These are phyloP conservation scores for Lepidocyrtoides sp. DNA, from an alignment of 2,888 invertebrate genomes.

Conservation along the genomic window DNA sequence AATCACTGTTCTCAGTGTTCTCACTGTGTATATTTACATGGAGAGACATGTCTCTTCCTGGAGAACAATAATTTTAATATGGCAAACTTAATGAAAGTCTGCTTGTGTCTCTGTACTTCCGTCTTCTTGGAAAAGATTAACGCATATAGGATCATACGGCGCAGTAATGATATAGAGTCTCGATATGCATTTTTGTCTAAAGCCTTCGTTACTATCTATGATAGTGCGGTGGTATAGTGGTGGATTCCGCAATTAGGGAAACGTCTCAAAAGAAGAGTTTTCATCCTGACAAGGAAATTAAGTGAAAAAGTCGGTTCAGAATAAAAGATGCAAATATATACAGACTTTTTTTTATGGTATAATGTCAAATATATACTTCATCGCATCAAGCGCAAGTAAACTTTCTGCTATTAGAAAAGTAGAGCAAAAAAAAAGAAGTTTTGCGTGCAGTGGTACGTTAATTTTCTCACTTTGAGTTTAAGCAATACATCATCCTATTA, in stretches of 20 bases:
- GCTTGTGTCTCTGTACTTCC: no score
- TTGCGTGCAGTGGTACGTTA: not conserved
- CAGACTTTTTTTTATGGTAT: not conserved
- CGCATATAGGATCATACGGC: not conserved
- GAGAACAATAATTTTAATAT: no score
- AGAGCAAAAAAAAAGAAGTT: not conserved
- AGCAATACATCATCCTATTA: not conserved
- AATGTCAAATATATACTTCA: no score
- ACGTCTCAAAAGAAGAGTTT: slow-evolving; percentile 30
- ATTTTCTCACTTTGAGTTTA: not conserved
- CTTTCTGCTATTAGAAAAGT: not conserved
- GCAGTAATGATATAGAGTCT: not conserved
- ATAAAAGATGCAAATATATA: slow-evolving; percentile 29
- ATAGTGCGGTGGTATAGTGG: not conserved
- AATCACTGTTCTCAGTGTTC: no score
- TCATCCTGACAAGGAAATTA: slow-evolving; percentile 64
- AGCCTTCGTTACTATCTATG: no score
- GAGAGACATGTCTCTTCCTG: no score
- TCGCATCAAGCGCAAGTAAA: slow-evolving; percentile 5
- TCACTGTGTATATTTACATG: no score
- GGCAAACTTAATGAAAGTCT: no score
- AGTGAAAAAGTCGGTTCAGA: slow-evolving; percentile 36
- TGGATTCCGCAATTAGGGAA: slow-evolving; percentile 44
- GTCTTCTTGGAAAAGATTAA: slow-evolving; percentile 5
- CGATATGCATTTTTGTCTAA: no score